phyloP scores from a whole-genome alignment of 1,140 invertebrate genomes.

The Platyura marginata region DNA sequence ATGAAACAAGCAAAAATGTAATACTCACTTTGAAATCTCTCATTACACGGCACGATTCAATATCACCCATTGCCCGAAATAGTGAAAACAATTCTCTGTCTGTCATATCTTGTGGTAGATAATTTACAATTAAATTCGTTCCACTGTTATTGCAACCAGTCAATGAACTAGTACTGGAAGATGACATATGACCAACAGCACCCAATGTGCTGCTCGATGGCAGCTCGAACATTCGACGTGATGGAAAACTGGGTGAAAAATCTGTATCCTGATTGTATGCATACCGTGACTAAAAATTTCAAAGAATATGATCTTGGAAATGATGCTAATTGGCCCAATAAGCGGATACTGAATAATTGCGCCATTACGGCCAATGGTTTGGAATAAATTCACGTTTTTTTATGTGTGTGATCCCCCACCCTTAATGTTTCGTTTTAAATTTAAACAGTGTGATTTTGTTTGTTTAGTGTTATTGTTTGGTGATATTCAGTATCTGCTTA shows the following conservation, averaged over 20 bases:
- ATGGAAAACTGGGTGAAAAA: conserved; percentile 20
- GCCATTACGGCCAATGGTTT: background rate
- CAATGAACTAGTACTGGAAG: conserved; percentile 21
- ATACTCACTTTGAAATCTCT: conserved; percentile 60
- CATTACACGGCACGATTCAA: conserved; percentile 83
- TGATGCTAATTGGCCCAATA: background rate
- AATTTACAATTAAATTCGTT: conserved; percentile 89
- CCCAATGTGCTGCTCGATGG: conserved; percentile 7
- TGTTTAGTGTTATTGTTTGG: conserved; percentile 6
- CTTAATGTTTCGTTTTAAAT: too few species aligned
- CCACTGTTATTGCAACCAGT: conserved; percentile 12
- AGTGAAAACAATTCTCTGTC: conserved; percentile 79
- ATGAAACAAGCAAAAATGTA: background rate
- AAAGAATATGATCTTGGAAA: conserved; percentile 9
- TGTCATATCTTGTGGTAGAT: conserved; percentile 81
- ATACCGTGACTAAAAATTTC: conserved; percentile 21
- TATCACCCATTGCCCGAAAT: conserved; percentile 69
- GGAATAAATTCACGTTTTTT: background rate
- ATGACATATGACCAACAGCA: conserved; percentile 18
- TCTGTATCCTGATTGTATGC: conserved; percentile 25
- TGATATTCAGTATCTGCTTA: background rate
- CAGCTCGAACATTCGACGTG: conserved; percentile 12
- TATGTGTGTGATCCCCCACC: conserved; percentile 20
- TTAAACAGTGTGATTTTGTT: conserved; percentile 8
- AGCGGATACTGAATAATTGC: background rate